Conservation (phyloP, 2,797 vertebrate genomes). For the Pantherophis alleghaniensis region DNA sequence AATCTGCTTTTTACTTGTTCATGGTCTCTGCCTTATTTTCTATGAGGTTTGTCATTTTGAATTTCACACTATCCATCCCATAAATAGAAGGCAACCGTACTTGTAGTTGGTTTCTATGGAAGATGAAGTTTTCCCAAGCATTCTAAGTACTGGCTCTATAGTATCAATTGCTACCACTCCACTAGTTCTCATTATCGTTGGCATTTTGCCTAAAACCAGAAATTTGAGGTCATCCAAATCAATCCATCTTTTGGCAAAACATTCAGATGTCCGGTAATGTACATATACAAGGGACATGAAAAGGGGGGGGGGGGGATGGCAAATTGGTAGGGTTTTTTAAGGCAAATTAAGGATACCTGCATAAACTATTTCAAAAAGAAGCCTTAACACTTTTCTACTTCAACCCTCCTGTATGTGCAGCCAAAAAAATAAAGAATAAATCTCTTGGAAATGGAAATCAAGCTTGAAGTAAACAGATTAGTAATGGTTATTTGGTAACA, state of each 20-base stretch:
- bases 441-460: slow-evolving; percentile 65
- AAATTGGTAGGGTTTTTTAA: background rate
- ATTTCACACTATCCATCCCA: background rate
- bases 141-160: background rate
- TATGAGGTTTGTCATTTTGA: too few relatives aligned
- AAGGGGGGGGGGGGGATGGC: background rate
- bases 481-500: slow-evolving; percentile 69
- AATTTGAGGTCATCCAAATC: background rate
- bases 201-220: background rate
- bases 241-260: background rate
- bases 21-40: too few relatives aligned
- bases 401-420: slow-evolving; percentile 38
- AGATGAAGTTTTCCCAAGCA: background rate
- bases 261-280: background rate
- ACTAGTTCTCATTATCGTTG: background rate
- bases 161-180: background rate
- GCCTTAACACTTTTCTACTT: slow-evolving; percentile 28
- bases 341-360: slow-evolving; percentile 25
- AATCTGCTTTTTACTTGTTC: too few relatives aligned
- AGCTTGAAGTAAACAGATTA: slow-evolving; percentile 73
- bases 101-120: background rate
- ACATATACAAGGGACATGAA: background rate
- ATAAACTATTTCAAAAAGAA: slow-evolving; percentile 21
- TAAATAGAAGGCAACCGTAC: background rate
- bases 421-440: slow-evolving; percentile 41